Percentiles rank a stretch among this genome's conserved stretches.
phyloP scores from a whole-genome alignment of 2,113 vertebrate genomes.

The Tauraco erythrolophus region DNA sequence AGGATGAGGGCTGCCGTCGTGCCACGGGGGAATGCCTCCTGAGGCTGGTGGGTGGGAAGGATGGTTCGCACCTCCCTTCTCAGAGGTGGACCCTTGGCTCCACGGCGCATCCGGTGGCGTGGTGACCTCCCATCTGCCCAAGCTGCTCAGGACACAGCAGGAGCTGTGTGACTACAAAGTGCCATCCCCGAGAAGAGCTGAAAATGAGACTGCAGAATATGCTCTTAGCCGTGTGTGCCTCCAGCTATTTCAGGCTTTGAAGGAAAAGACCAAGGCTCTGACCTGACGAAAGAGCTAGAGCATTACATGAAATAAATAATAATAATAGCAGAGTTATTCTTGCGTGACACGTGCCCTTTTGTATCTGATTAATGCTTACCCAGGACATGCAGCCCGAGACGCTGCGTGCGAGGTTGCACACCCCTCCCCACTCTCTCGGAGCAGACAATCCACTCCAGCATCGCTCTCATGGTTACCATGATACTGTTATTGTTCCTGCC shows the following conservation, averaged over 20 bases:
- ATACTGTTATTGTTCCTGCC: background rate
- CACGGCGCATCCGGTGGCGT: background rate
- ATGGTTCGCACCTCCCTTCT: background rate
- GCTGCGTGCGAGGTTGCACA: background rate
- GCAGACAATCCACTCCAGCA: background rate
- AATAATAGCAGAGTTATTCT: background rate
- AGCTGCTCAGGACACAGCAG: background rate
- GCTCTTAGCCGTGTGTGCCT: accelerated
- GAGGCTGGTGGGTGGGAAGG: background rate
- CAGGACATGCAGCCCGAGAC: background rate
- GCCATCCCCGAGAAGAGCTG: background rate
- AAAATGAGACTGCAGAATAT: background rate
- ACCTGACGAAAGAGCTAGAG: background rate
- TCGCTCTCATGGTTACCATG: background rate
- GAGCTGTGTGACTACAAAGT: background rate
- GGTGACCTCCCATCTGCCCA: background rate
- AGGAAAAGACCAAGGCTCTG: background rate
- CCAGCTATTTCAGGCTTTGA: background rate
- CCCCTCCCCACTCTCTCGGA: background rate
- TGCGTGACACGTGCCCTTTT: background rate
- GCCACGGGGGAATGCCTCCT: accelerated
- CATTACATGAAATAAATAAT: background rate
- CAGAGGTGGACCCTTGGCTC: background rate
- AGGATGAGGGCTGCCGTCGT: background rate
- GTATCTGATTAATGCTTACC: background rate